Evolutionary conservation across 2,888 invertebrate genomes (phyloP), one percentile per base, ranked within the genome.

Genomic region (Lissonota sp.): DNA sequence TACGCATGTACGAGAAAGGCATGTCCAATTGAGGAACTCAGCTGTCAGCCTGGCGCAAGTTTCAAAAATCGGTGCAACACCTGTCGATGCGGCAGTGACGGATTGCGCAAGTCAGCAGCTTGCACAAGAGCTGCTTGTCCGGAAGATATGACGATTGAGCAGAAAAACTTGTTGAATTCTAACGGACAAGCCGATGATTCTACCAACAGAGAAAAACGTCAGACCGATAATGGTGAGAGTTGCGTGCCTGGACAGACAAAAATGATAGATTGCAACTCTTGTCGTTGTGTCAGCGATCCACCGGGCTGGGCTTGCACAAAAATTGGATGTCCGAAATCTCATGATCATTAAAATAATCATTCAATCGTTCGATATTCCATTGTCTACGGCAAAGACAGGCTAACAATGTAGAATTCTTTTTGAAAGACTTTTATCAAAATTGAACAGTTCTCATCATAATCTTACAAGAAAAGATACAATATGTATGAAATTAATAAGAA

Each of bases 81-180:
- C n/a, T 77, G 77, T 42, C 14, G 14, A 14, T 78, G 77, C 16
- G 57, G 49, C 16, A 0, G 6, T 26, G 57, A 63, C 10, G 71
- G 78, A 12, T 64, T 60, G 40, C 58, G 53, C n/a, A 10, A 12
- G 16, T 37, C 46, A 1, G 44, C 67, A 3, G 26, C 49, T 10
- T 78, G 78, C 40, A 78, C 78, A n/a, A 55, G 6, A 49, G 37
- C 10, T 8, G 73, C 6, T 4, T 78, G 78, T 55, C 46, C 58
- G 1, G 10, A 8, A 8, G 40, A 46, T 16, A 5, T 12, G 12
- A 62, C 66, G 67, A 73, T 49, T 4, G 44, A 57, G 16, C 26
- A 26, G 26, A 3, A 3, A 26, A 26, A 26, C 26, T 26, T 3
- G 26, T 26, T 26, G 26, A 26, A 26, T 26, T 26, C 26, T 26